Evolutionary conservation across 2,113 vertebrate species (phyloP).

Genomic region (Ranitomeya variabilis): DNA sequence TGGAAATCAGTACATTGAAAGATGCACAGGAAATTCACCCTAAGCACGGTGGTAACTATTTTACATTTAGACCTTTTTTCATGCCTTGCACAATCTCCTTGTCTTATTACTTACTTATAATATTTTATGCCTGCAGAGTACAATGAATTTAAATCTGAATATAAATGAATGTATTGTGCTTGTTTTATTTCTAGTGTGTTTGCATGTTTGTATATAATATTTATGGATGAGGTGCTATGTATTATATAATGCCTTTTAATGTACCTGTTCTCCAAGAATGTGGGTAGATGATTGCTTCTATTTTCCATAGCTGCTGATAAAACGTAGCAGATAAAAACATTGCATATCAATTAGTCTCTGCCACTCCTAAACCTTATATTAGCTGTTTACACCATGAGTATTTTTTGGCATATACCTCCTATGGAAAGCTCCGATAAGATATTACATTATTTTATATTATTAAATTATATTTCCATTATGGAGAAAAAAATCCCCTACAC

Average conservation of each 20-base stretch:
- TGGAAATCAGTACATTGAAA: not conserved
- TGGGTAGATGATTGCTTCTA: not conserved
- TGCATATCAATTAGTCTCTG: not conserved
- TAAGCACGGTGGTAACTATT: not conserved
- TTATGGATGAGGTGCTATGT: not conserved
- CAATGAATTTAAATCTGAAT: not conserved
- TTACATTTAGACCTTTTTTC: not conserved
- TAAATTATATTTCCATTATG: too few relatives aligned
- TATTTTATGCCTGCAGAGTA: not conserved
- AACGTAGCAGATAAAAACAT: not conserved
- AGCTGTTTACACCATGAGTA: too few relatives aligned
- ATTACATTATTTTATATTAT: too few relatives aligned
- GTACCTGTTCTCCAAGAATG: not conserved
- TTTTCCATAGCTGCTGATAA: not conserved
- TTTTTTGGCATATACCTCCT: too few relatives aligned
- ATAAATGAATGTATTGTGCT: not conserved
- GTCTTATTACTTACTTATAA: not conserved
- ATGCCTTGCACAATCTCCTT: not conserved
- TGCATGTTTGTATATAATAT: not conserved
- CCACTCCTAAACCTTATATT: too few relatives aligned
- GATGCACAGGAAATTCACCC: not conserved
- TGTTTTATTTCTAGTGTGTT: not conserved
- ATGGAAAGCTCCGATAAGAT: too few relatives aligned
- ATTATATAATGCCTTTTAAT: not conserved
- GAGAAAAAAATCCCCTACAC: too few relatives aligned